Conservation (phyloP, 2,113 vertebrate genomes). For the Heterochromis multidens region DNA sequence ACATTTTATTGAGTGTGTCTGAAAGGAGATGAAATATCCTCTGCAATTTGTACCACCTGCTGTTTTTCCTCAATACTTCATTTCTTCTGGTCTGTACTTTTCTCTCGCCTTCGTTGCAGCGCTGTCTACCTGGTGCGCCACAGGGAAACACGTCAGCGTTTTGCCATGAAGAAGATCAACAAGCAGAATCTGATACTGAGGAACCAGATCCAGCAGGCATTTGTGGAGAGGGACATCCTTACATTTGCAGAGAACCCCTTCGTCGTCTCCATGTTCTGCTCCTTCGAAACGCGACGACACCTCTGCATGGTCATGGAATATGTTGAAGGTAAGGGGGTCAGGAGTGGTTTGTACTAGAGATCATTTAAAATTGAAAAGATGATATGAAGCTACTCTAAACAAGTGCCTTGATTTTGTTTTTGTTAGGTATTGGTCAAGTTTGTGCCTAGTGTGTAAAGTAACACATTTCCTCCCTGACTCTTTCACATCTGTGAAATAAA, state of each 20-base stretch:
- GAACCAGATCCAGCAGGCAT: conserved; percentile 95
- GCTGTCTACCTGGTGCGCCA: conserved; percentile 93
- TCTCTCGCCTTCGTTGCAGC: conserved; percentile 56
- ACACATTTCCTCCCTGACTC: not conserved
- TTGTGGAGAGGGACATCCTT: conserved; percentile 93
- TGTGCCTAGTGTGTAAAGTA: not conserved
- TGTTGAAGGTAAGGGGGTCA: conserved; percentile 82
- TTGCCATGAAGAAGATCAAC: conserved; percentile 98
- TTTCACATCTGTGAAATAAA: not conserved
- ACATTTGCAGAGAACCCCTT: conserved; percentile 96
- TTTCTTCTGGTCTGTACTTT: not conserved
- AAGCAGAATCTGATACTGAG: conserved; percentile 94
- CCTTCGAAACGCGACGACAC: conserved; percentile 89
- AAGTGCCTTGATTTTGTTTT: not conserved
- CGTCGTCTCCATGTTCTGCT: conserved; percentile 95
- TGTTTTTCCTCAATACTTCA: not conserved
- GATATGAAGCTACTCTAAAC: not conserved
- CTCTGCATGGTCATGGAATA: conserved; percentile 98
- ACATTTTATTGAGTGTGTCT: not conserved
- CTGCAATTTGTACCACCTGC: not conserved
- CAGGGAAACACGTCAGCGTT: conserved; percentile 87
- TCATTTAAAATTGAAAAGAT: not conserved
- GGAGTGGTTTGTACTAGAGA: not conserved
- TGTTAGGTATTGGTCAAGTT: not conserved
- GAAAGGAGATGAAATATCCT: not conserved